A percentile compares a stretch with the other conserved stretches of the same genome.
Conservation (phyloP, 2,797 vertebrate genomes). For the Rhabdomys pumilio region DNA sequence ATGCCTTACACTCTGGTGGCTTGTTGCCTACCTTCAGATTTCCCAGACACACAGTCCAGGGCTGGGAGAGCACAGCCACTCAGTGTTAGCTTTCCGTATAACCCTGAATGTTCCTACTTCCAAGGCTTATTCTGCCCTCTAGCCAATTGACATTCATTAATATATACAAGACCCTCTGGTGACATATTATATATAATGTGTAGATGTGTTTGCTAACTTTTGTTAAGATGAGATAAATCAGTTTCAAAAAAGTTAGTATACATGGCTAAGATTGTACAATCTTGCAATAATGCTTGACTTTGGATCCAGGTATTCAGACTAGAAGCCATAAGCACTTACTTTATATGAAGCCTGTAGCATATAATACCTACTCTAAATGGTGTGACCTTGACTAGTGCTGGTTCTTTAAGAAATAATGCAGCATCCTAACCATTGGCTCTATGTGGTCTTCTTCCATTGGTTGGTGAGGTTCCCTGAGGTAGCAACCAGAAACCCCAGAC, state of each 20-base stretch:
- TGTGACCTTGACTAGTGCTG: not conserved
- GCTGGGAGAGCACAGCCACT: not conserved
- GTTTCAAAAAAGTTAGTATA: conserved; percentile 9
- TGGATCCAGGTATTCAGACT: not conserved
- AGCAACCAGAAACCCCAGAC: not conserved
- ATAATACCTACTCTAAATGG: not conserved
- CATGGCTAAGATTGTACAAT: not conserved
- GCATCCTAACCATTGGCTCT: not conserved
- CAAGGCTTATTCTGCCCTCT: not conserved
- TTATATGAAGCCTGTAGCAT: not conserved
- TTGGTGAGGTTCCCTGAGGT: not conserved
- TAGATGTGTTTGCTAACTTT: not conserved
- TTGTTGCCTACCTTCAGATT: not conserved
- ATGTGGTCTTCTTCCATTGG: not conserved
- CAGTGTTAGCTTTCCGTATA: not conserved
- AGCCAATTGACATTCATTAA: not conserved
- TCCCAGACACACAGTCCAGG: not conserved
- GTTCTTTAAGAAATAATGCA: not conserved
- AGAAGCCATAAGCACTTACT: not conserved
- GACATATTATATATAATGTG: not conserved
- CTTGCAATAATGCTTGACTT: not conserved
- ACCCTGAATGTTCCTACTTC: not conserved
- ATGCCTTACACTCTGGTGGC: too few relatives aligned
- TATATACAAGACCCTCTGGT: not conserved
- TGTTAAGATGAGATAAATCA: conserved; percentile 9